Base-by-base conservation (phyloP, 2,888 invertebrate species). In the Xanthorhoe spadicearia region DNA sequence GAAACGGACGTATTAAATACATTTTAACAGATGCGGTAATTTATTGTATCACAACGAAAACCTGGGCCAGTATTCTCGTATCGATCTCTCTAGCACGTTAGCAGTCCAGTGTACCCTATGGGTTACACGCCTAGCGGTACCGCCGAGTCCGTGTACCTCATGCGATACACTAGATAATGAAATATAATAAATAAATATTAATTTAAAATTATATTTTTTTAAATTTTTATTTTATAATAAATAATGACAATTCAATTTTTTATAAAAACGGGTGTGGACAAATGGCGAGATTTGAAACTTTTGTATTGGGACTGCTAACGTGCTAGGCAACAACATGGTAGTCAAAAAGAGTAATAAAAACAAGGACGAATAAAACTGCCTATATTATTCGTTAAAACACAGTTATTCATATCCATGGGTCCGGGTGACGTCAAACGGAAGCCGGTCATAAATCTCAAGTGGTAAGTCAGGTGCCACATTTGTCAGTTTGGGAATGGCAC, bases 351-450 rank as follows among this genome's bases (percentile, higher is more conserved):
- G 38, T 43, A 13, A 13, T 43, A 43, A 43, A 43, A 13, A 43
- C 38, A 43, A 43, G 38, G 38, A 43, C 38, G 13, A 43, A 38
- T 38, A 13, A 38, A 38, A 43, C 38, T 13, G 38, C 1, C 38
- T 5, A 43, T 43, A 17, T 17, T 17, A 48, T 17, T 17, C 15
- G 48, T 48, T 48, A 48, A 48, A 48, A 43, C 10, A 43, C 38
- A 48, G 48, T 48, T 48, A 48, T 48, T 43, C 38, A 48, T 17
- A 15, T 13, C 19, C 9, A 17, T 23, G 23, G 23, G 23, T 48
- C 61, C 61, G 61, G 49, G 38, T 55, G 62, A 51, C 62, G 62
- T 62, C 55, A 50, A 61, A 62, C 62, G 55, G 62, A 62, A 56
- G 62, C 61, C 35, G 38, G 23, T 51, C 38, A 56, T 62, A 28